Conservation (phyloP, 2,888 invertebrate genomes). For the Brachynemurus nebulosus region DNA sequence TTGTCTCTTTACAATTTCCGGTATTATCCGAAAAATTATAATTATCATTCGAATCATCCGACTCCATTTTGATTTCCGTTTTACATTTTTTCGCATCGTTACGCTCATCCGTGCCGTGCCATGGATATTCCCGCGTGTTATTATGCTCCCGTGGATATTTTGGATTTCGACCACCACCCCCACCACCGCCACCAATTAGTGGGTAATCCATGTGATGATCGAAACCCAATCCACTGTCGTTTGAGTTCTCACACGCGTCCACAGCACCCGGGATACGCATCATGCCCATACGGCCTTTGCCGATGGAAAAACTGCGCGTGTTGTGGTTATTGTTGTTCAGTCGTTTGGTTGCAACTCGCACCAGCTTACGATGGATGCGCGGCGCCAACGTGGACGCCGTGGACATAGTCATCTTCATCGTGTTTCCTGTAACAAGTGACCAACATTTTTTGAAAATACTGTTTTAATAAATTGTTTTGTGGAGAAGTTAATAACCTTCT, state of each 20-base stretch:
- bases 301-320: conserved; percentile 22
- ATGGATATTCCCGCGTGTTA: background rate
- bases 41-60: conserved; percentile 55
- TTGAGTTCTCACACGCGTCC: conserved; percentile 70
- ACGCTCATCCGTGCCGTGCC: background rate
- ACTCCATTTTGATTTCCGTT: conserved; percentile 55
- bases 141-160: background rate
- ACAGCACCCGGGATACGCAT: conserved; percentile 26
- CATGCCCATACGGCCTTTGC: conserved; percentile 25
- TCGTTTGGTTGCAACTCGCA: conserved; percentile 50
- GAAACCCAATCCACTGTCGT: conserved; percentile 78
- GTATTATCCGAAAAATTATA: conserved; percentile 46
- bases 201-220: conserved; percentile 54
- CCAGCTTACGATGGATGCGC: conserved; percentile 50
- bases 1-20: conserved; percentile 27
- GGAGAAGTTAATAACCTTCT: too few species aligned
- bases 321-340: conserved; percentile 20
- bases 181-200: conserved; percentile 23
- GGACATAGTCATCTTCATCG: conserved; percentile 60
- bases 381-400: conserved; percentile 51
- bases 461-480: too few species aligned
- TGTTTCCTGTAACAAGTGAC: conserved; percentile 20
- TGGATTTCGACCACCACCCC: background rate
- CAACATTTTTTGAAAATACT: conserved; percentile 4
- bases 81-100: conserved; percentile 30